Evolutionary conservation across 2,113 vertebrate species (phyloP).

Genomic region (Lethenteron camtschaticum): DNA sequence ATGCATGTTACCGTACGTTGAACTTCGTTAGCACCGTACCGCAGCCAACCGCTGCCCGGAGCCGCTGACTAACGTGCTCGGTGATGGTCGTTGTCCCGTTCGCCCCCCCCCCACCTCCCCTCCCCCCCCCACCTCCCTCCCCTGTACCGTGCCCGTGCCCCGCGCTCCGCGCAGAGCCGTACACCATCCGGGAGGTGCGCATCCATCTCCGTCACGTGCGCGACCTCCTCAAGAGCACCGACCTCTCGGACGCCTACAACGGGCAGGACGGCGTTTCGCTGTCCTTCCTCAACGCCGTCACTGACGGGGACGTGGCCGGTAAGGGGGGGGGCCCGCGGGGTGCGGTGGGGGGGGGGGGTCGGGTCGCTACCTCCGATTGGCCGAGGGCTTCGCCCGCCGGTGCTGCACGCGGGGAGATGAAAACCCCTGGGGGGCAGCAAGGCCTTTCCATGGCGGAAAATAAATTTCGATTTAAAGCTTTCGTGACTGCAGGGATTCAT

Average conservation of each 20-base stretch:
- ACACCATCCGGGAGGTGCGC: constrained; percentile 85
- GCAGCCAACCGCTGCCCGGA: no score
- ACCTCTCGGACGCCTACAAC: constrained; percentile 87
- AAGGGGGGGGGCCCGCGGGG: constrained; percentile 7
- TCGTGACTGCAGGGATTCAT: no score
- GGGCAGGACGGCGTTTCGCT: constrained; percentile 91
- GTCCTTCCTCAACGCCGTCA: constrained; percentile 83
- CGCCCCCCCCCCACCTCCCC: no score
- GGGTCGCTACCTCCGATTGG: not conserved
- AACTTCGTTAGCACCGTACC: no score
- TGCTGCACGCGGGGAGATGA: not conserved
- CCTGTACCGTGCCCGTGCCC: not conserved
- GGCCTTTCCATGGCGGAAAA: not conserved
- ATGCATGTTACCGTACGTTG: no score
- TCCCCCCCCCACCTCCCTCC: no score
- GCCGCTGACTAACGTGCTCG: no score
- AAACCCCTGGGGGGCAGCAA: not conserved
- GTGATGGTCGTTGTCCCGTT: no score
- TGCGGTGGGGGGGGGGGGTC: not conserved
- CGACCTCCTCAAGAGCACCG: constrained; percentile 86
- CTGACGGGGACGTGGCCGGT: constrained; percentile 91
- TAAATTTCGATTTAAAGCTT: no score
- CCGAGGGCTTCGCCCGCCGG: not conserved
- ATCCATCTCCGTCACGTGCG: constrained; percentile 90
- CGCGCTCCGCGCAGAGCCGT: constrained; percentile 37